Evolutionary conservation across 92 coral and sea anemone species (phyloP), one percentile per base, ranked within the genome.

Genomic region (Porites evermanni): DNA sequence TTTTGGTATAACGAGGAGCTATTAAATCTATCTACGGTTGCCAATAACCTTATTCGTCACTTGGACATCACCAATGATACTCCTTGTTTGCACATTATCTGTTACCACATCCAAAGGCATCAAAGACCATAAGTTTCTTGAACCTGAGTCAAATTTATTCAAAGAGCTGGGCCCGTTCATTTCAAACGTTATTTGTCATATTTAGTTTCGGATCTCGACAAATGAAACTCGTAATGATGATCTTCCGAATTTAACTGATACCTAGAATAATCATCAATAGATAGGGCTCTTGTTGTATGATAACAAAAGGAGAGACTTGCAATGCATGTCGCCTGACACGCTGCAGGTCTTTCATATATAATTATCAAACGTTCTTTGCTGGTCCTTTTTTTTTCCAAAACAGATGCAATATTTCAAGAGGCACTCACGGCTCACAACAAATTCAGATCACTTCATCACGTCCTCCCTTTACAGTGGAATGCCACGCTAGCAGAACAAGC

Each of bases 401-500:
- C 82, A 94, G 98, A 94, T 64, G 87, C 93, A n/a, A 94, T 95
- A 16, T 85, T 94, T 47, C 91, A 93, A 85, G 96, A 94, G 67
- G 98, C 96, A 6, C 89, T 94, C 67, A 80, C 83, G 18, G 94
- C 93, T 12, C 95, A 93, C 75, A 94, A 94, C 80, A 89, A 94
- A 56, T 87, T 94, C 59, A 92, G 98, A 29, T 78, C 92, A 54
- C 87, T 94, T 74, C 96, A 94, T 21, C 94, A 94, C 21, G 98
- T 93, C 21, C 91, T 80, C 9, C 98, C 96, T 4, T 91, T 94
- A 4, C 93, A 93, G 24, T 94, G 98, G 98, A 94, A 94, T 51
- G 94, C 84, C 10, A 75, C 98, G 8, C 72, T 94, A 7, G 95
- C 98, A 38, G 91, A 88, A 61, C 91, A 88, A 69, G 98, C 98